Percentiles rank a stretch among this genome's conserved stretches.
phyloP scores from a whole-genome alignment of 2,797 vertebrate species.

The Hydrocynus forskahlii region DNA sequence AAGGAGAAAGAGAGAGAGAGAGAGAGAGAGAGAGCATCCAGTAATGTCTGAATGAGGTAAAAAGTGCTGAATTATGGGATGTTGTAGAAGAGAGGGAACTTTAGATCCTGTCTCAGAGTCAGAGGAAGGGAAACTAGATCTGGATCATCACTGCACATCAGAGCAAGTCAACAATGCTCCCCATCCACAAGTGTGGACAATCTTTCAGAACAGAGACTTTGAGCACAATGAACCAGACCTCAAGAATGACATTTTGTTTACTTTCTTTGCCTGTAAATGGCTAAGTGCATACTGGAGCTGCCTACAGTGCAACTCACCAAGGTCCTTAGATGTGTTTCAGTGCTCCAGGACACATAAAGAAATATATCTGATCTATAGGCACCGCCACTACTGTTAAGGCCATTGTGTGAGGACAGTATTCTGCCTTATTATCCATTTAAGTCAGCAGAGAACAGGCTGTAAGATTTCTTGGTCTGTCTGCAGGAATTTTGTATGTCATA shows the following conservation, averaged over 20 bases:
- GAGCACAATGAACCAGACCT: neutral
- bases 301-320: neutral
- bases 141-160: constrained; percentile 24
- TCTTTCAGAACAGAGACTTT: constrained; percentile 7
- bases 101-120: constrained; percentile 6
- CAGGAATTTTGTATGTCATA: neutral
- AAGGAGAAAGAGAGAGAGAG: neutral
- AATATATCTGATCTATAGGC: neutral
- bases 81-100: constrained; percentile 3
- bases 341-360: constrained; percentile 6
- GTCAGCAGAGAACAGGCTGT: neutral
- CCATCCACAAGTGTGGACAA: neutral
- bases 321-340: neutral
- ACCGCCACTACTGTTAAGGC: neutral
- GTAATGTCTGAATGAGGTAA: constrained; percentile 35
- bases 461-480: neutral
- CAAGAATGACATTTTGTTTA: neutral
- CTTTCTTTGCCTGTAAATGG: neutral
- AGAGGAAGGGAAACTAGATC: constrained; percentile 12
- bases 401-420: neutral
- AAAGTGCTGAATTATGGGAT: constrained; percentile 45
- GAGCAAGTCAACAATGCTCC: constrained; percentile 1
- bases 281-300: neutral
- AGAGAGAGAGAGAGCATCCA: neutral
- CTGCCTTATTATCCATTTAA: too few species aligned